phyloP scores from a whole-genome alignment of 1,140 invertebrate genomes.

The Oedothorax gibbosus region DNA sequence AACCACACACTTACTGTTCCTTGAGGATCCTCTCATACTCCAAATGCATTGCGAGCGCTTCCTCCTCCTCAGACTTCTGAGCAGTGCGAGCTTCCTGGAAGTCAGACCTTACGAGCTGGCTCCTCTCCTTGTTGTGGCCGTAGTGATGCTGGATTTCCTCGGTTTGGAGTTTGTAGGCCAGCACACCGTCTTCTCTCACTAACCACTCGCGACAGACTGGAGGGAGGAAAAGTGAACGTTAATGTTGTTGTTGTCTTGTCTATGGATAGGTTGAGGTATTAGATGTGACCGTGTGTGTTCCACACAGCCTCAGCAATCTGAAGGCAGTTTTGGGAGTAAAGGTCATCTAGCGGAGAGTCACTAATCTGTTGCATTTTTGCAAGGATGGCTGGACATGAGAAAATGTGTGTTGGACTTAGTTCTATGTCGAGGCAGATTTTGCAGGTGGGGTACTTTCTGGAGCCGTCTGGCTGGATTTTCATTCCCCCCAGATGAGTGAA shows the following conservation, averaged over 20 bases:
- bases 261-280: background rate
- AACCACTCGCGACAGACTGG: slow-evolving; percentile 90
- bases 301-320: too few relatives aligned
- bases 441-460: too few relatives aligned
- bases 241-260: too few relatives aligned
- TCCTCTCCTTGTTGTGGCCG: slow-evolving; percentile 85
- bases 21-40: slow-evolving; percentile 75
- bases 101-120: slow-evolving; percentile 89
- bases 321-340: too few relatives aligned
- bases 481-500: background rate
- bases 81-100: slow-evolving; percentile 85
- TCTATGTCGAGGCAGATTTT: too few relatives aligned
- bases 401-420: too few relatives aligned
- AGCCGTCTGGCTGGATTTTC: too few relatives aligned
- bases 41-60: slow-evolving; percentile 73
- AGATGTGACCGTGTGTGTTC: too few relatives aligned
- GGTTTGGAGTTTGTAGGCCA: slow-evolving; percentile 89
- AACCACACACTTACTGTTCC: slow-evolving; percentile 76
- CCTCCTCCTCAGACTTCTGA: slow-evolving; percentile 80
- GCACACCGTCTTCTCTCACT: slow-evolving; percentile 89
- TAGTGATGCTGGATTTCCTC: slow-evolving; percentile 90
- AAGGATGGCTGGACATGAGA: too few relatives aligned
- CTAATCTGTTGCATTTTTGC: too few relatives aligned
- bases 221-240: slow-evolving; percentile 65
- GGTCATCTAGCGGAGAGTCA: too few relatives aligned